A percentile compares a stretch with the other conserved stretches of the same genome.
Conservation (phyloP, 2,888 invertebrate genomes). For the Bhutanitis thaidina region DNA sequence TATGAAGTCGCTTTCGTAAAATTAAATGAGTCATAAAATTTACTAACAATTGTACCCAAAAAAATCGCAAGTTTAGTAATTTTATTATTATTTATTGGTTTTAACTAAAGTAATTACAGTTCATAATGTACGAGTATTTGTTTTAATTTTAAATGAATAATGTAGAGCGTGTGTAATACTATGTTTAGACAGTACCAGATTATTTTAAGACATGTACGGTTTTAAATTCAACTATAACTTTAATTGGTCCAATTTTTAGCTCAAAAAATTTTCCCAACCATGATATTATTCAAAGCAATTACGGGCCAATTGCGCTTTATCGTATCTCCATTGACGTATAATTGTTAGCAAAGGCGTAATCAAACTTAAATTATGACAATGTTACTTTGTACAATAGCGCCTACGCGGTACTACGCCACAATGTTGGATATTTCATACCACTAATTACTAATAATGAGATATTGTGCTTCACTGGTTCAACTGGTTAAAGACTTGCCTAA, state of each 20-base stretch:
- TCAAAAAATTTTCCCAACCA: neutral
- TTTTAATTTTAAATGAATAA: too few relatives aligned
- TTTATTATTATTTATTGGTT: too few relatives aligned
- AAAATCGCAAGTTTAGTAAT: too few relatives aligned
- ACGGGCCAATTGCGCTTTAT: constrained; percentile 15
- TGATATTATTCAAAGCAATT: constrained; percentile 4
- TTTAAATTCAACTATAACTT: too few relatives aligned
- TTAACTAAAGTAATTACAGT: too few relatives aligned
- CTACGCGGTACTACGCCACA: constrained; percentile 39
- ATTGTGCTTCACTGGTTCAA: constrained; percentile 54
- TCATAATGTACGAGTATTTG: too few relatives aligned
- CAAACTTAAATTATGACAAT: constrained; percentile 19
- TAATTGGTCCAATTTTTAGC: too few relatives aligned
- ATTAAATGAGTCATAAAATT: too few relatives aligned
- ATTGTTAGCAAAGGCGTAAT: constrained; percentile 15
- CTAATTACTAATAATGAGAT: constrained; percentile 69
- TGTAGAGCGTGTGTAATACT: too few relatives aligned
- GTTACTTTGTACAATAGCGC: constrained; percentile 26
- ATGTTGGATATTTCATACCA: constrained; percentile 59
- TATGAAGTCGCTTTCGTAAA: too few relatives aligned
- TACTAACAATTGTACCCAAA: too few relatives aligned
- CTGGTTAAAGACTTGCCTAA: constrained; percentile 15
- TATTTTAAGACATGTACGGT: too few relatives aligned
- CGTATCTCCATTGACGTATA: constrained; percentile 13
- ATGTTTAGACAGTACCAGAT: neutral